Conservation (phyloP, 1,140 invertebrate genomes). For the Drusus annulatus region DNA sequence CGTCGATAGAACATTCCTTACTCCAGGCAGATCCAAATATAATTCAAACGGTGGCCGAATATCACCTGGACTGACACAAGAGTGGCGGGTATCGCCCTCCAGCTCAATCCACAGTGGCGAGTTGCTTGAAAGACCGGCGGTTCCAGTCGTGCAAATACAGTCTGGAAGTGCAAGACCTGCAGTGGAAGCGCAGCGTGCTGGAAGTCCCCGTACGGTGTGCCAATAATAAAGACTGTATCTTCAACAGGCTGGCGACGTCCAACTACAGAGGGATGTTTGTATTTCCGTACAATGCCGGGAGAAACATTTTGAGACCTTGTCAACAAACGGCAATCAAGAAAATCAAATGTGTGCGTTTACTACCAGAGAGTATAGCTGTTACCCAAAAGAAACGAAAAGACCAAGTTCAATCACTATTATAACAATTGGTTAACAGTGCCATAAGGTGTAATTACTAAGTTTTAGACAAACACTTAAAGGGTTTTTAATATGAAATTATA, state of each 20-base stretch:
- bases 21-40: slow-evolving; percentile 6
- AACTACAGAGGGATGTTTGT: slow-evolving; percentile 14
- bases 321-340: background rate
- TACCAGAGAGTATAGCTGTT: background rate
- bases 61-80: slow-evolving; percentile 24
- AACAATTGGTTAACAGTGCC: no score
- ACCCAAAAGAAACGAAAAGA: background rate
- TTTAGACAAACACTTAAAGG: no score
- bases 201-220: slow-evolving; percentile 23
- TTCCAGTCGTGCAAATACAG: slow-evolving; percentile 20
- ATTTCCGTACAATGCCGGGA: slow-evolving; percentile 1
- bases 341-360: slow-evolving; percentile 13
- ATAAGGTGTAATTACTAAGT: no score
- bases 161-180: slow-evolving; percentile 14
- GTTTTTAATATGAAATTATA: no score
- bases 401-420: background rate
- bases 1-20: slow-evolving; percentile 22
- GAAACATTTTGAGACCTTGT: slow-evolving; percentile 21
- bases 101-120: slow-evolving; percentile 3
- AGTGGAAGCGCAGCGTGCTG: slow-evolving; percentile 10
- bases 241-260: background rate
- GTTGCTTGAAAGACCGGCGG: slow-evolving; percentile 14
- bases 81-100: background rate
- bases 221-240: slow-evolving; percentile 26
- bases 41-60: slow-evolving; percentile 21